Base-by-base conservation (phyloP, 2,113 vertebrate genomes). In the Daubentonia madagascariensis region DNA sequence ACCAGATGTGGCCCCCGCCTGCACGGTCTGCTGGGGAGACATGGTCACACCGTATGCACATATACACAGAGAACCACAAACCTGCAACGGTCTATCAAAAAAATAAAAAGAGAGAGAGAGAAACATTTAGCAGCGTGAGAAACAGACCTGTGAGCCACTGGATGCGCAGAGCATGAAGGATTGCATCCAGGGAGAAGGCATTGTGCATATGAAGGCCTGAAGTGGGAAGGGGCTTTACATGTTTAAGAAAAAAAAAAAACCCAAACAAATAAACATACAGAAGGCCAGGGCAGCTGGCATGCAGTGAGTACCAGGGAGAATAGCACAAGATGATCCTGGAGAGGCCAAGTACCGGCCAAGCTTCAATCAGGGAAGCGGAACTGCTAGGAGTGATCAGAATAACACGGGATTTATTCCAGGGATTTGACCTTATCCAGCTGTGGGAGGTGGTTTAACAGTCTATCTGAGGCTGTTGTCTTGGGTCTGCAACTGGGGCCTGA, bases 181-280 rank as follows among this genome's bases (percentile, higher is more conserved):
- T 5, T 40, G 25, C 65, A 12, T 37, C 16, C 57, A 8, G 28
- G 20, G 72, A 17, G 72, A 50, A 86, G 63, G 13, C 37, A 11
- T 2, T 30, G 20, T 48, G 6, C 8, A 0, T 3, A 9, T 1
- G 25, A 37, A 85, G 52, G 6, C 32, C 14, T 1, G 63, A 14
- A 18, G 7, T n/a, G 40, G 28, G n/a, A 52, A 37, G 50, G 10
- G 25, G 17, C 0, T 8, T 54, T 52, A 40, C 12, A 8, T 3
- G 3, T 6, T 35, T n/a, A 63, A 79, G 89, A 54, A 78, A 81
- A 73, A 30, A 63, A 12, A 63, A 63, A 30, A n/a, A n/a, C n/a
- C n/a, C 23, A 70, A 40, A 50, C 17, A 28, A 30, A 57, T 1
- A 17, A 8, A 52, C 20, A 76, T 23, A 37, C 9, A 35, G 37